Conservation (phyloP, 92 coral and sea anemone genomes). For the Nematostella vectensis region DNA sequence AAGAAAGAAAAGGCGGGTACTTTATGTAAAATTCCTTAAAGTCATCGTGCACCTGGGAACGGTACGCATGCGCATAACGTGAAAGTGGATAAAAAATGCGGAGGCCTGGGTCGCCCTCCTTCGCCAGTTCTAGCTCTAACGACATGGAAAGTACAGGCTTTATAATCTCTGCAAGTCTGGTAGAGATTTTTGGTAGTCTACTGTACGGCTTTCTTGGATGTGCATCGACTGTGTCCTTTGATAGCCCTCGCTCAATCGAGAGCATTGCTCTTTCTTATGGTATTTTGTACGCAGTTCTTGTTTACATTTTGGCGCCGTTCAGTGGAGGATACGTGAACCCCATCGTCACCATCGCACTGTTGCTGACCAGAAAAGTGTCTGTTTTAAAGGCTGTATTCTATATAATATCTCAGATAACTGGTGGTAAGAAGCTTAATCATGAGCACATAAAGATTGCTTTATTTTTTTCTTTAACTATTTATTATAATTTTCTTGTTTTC, state of each 20-base stretch:
- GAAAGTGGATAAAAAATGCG: too few species aligned
- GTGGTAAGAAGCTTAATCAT: too few species aligned
- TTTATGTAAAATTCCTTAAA: too few species aligned
- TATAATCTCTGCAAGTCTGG: constrained; percentile 1
- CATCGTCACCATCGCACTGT: constrained; percentile 58
- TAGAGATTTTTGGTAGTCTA: constrained; percentile 21
- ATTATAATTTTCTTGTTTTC: too few species aligned
- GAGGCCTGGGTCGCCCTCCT: too few species aligned
- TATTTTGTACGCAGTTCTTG: constrained; percentile 32
- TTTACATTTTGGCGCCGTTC: constrained; percentile 34
- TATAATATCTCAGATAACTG: constrained; percentile 34
- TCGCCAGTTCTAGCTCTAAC: too few species aligned
- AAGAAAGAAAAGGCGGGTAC: too few species aligned
- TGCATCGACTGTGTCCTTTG: constrained; percentile 5
- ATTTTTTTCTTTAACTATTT: too few species aligned
- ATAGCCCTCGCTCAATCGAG: constrained; percentile 6
- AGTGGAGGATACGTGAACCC: constrained; percentile 64
- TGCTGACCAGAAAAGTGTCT: constrained; percentile 30
- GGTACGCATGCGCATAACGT: too few species aligned
- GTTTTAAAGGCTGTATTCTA: constrained; percentile 33
- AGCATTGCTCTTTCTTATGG: constrained; percentile 59
- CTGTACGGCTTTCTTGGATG: constrained; percentile 20
- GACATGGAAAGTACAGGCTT: constrained; percentile 10
- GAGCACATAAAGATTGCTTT: neutral
- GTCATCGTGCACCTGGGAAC: too few species aligned